phyloP scores from a whole-genome alignment of 2,113 vertebrate species.

The Willisornis vidua region DNA sequence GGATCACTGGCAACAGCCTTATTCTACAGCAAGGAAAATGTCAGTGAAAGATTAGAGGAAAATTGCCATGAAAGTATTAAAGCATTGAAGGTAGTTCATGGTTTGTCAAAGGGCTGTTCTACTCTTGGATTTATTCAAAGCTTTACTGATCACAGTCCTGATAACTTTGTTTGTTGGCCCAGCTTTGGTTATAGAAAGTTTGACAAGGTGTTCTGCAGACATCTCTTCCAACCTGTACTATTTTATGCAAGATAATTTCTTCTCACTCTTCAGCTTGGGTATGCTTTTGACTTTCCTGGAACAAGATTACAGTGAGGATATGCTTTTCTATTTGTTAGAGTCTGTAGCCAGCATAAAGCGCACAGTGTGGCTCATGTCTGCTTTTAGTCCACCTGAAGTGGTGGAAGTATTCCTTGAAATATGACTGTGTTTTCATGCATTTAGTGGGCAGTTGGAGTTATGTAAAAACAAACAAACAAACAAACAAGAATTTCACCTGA shows the following conservation, averaged over 20 bases:
- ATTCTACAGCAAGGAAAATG: neutral
- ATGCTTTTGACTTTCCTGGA: neutral
- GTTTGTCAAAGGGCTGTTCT: neutral
- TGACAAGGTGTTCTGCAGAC: neutral
- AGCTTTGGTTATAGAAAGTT: neutral
- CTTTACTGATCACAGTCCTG: neutral
- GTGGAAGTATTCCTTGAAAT: neutral
- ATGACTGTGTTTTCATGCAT: neutral
- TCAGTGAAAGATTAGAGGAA: neutral
- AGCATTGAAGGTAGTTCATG: neutral
- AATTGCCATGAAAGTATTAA: neutral
- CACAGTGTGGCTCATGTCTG: neutral
- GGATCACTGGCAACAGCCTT: neutral
- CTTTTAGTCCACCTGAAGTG: neutral
- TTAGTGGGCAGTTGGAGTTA: neutral
- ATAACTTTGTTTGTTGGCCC: neutral
- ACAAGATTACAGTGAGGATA: neutral
- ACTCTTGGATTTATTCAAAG: neutral
- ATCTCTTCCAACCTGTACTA: neutral
- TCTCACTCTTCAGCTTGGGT: neutral
- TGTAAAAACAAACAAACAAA: neutral
- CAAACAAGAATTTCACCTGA: fast-evolving
- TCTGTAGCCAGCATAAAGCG: neutral
- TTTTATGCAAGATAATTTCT: neutral
- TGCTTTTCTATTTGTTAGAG: neutral